A percentile compares a stretch with the other conserved stretches of the same genome.
Evolutionary conservation across 2,888 invertebrate species (phyloP).

Genomic region (Amiota minor): DNA sequence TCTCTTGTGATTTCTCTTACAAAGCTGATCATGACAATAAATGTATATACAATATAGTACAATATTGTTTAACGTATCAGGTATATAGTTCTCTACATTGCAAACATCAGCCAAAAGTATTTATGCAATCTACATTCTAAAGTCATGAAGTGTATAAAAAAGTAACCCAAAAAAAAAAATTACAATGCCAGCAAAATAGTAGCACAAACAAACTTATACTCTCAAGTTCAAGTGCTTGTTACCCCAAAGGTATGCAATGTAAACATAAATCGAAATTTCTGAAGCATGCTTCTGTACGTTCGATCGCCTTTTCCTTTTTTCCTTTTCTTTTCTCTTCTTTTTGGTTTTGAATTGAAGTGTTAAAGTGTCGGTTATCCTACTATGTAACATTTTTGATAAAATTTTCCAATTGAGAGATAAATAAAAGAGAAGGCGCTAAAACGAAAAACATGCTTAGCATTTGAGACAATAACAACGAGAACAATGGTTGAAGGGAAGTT

Average conservation of each 20-base stretch:
- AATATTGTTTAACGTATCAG: no score
- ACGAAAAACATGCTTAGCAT: neutral
- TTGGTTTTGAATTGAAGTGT: no score
- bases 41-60: no score
- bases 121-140: no score
- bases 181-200: neutral
- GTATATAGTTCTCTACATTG: no score
- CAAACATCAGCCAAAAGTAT: no score
- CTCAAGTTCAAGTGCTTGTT: slow-evolving; percentile 15
- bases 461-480: neutral
- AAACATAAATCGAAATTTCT: slow-evolving; percentile 15
- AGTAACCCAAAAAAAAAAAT: neutral
- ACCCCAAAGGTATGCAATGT: slow-evolving; percentile 29
- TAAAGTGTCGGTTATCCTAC: no score
- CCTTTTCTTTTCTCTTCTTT: neutral
- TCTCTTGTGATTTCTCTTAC: no score
- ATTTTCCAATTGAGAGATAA: no score
- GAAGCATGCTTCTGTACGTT: slow-evolving; percentile 3
- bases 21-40: no score
- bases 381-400: no score
- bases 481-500: neutral
- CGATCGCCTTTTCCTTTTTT: neutral
- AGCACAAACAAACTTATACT: neutral
- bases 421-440: no score
- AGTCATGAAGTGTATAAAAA: neutral